Percentiles rank a stretch among this genome's conserved stretches.
Evolutionary conservation across 1,140 invertebrate species (phyloP).

Genomic region (Eumaeus atala): DNA sequence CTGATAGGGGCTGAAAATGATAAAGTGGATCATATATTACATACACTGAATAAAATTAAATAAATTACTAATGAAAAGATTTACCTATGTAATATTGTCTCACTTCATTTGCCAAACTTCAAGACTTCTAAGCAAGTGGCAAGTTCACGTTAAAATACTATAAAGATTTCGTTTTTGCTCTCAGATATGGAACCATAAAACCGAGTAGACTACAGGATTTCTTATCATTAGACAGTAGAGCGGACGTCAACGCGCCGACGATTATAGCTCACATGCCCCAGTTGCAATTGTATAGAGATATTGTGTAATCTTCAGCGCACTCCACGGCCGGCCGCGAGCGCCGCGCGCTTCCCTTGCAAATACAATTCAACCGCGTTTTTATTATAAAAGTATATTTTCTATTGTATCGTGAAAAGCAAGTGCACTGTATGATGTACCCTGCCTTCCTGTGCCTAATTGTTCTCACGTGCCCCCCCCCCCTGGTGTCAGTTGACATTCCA

Average conservation of each 20-base stretch:
- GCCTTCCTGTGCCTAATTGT: constrained; percentile 3
- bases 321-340: background rate
- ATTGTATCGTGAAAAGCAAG: constrained; percentile 6
- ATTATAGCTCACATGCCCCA: background rate
- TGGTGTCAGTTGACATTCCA: background rate
- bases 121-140: no score
- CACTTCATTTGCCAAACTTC: no score
- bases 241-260: background rate
- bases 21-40: no score
- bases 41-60: no score
- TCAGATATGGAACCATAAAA: no score
- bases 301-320: background rate
- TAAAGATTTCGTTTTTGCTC: no score
- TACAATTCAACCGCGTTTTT: constrained; percentile 5
- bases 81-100: no score
- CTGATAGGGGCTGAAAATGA: no score
- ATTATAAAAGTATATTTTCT: constrained; percentile 8
- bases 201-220: no score
- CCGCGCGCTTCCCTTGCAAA: constrained; percentile 6
- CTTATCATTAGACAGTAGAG: no score
- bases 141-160: no score
- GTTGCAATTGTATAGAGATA: background rate
- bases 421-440: constrained; percentile 5
- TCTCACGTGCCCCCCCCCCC: background rate
- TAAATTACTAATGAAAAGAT: no score